Conservation (phyloP, 2,888 invertebrate species). For the Octonoba sinensis region DNA sequence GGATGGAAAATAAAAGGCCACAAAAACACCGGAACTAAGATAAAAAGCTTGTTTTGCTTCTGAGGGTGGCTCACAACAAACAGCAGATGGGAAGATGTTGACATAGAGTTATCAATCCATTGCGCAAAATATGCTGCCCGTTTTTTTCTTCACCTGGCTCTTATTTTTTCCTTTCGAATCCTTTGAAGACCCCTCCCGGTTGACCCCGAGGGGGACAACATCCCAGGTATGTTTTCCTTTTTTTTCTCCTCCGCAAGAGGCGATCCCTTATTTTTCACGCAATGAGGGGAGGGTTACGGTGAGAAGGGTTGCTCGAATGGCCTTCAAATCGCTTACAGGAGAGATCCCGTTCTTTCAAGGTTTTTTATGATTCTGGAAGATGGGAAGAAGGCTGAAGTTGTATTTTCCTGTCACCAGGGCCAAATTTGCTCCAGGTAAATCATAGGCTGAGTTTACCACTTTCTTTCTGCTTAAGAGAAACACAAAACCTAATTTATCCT, state of each 20-base stretch:
- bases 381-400: neutral
- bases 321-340: conserved; percentile 15
- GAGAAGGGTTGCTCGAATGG: conserved; percentile 46
- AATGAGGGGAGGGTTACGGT: neutral
- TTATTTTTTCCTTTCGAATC: conserved; percentile 48
- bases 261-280: conserved; percentile 20
- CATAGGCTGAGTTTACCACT: neutral
- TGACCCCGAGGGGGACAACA: conserved; percentile 37
- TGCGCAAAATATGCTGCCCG: conserved; percentile 53
- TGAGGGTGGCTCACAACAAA: conserved; percentile 39
- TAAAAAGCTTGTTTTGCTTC: conserved; percentile 47
- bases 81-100: conserved; percentile 61
- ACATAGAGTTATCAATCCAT: conserved; percentile 62
- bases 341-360: neutral
- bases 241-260: neutral
- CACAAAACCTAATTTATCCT: too few relatives aligned
- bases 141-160: conserved; percentile 34
- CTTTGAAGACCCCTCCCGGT: conserved; percentile 62
- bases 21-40: conserved; percentile 63
- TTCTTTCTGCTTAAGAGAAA: neutral
- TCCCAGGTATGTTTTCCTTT: neutral
- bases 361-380: neutral
- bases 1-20: neutral
- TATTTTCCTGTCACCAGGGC: neutral
- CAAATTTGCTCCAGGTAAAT: neutral